Evolutionary conservation across 2,797 vertebrate genomes (phyloP).

Genomic region (Ctenopoma multispine): DNA sequence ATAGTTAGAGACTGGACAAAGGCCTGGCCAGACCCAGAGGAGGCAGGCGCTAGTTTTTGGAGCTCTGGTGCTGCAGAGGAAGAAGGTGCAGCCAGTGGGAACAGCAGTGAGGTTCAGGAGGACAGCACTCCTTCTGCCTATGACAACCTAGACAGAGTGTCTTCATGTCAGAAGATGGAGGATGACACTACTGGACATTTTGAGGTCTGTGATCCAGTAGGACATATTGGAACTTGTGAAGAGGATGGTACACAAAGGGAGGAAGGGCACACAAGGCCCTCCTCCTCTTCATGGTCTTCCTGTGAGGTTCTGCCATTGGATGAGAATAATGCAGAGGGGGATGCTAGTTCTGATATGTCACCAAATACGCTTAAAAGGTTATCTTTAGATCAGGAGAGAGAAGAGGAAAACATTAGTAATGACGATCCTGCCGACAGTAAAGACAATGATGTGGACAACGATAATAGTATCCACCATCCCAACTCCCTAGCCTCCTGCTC

Average conservation of each 20-base stretch:
- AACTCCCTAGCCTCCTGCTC: slow-evolving; percentile 79
- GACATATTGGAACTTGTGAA: neutral
- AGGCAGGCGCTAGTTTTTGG: slow-evolving; percentile 47
- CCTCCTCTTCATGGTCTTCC: slow-evolving; percentile 82
- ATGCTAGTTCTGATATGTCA: slow-evolving; percentile 9
- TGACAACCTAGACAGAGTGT: slow-evolving; percentile 77
- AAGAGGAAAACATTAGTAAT: neutral
- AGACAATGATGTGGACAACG: slow-evolving; percentile 1
- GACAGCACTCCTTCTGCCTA: slow-evolving; percentile 81
- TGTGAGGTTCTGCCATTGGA: slow-evolving; percentile 79
- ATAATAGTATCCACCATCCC: slow-evolving; percentile 38
- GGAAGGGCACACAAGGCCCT: slow-evolving; percentile 49
- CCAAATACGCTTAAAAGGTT: slow-evolving; percentile 41
- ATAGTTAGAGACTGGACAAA: slow-evolving; percentile 52
- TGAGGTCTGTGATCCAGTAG: neutral
- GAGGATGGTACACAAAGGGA: slow-evolving; percentile 36
- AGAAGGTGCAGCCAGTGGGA: slow-evolving; percentile 45
- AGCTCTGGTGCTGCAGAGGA: slow-evolving; percentile 20
- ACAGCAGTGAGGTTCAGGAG: slow-evolving; percentile 77
- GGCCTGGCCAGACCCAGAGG: slow-evolving; percentile 42
- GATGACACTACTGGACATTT: slow-evolving; percentile 8
- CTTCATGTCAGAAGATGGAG: slow-evolving; percentile 19
- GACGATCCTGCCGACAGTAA: slow-evolving; percentile 17
- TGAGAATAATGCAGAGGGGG: slow-evolving; percentile 27
- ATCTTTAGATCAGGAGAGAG: slow-evolving; percentile 30